A percentile compares a stretch with the other conserved stretches of the same genome.
Conservation (phyloP, 2,113 vertebrate genomes). For the Sula dactylatra region DNA sequence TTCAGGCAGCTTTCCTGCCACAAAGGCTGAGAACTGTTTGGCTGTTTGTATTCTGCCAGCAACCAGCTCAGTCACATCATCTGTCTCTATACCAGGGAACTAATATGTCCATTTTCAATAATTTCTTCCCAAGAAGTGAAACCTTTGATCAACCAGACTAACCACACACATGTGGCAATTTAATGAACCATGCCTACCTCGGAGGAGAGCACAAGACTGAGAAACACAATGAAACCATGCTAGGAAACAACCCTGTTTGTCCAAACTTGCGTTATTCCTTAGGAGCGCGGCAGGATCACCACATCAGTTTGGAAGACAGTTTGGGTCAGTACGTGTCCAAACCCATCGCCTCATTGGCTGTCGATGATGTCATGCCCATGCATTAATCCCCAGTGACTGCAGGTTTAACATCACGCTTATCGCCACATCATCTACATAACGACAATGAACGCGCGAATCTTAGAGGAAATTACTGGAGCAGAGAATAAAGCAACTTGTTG, state of each 20-base stretch:
- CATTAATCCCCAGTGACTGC: slow-evolving; percentile 57
- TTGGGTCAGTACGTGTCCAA: slow-evolving; percentile 47
- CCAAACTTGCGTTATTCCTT: not conserved
- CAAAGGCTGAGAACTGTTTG: not conserved
- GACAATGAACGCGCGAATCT: not conserved
- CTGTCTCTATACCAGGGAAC: not conserved
- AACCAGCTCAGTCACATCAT: not conserved
- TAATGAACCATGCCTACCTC: fast-evolving
- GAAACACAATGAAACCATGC: not conserved
- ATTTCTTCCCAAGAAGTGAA: not conserved
- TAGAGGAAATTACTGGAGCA: slow-evolving; percentile 5
- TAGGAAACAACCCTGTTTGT: not conserved
- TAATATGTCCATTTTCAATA: not conserved
- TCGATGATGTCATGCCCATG: slow-evolving; percentile 66
- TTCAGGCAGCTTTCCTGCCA: not conserved
- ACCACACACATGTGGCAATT: not conserved
- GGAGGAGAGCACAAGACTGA: not conserved
- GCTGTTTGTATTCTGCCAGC: not conserved
- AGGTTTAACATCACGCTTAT: slow-evolving; percentile 53
- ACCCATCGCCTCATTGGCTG: slow-evolving; percentile 65
- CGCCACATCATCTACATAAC: slow-evolving; percentile 14
- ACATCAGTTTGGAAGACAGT: not conserved
- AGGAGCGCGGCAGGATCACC: not conserved
- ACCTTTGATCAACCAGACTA: not conserved
- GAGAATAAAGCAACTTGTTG: slow-evolving; percentile 54